phyloP scores from a whole-genome alignment of 2,888 invertebrate genomes.

The Tuberolachnus salignus region DNA sequence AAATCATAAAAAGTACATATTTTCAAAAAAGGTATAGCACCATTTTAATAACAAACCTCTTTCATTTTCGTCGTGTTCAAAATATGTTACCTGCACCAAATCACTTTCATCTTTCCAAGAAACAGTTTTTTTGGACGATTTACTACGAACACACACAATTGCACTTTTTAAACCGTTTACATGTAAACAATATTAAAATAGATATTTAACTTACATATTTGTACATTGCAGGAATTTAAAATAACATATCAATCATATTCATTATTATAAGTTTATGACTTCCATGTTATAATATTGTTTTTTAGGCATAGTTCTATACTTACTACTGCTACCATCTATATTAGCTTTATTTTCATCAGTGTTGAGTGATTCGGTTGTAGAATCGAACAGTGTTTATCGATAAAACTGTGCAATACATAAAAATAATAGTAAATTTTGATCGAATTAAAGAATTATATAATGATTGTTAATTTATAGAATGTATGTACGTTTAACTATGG shows the following conservation, averaged over 20 bases:
- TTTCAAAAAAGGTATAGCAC: too few relatives aligned
- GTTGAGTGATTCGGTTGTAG: conserved; percentile 31
- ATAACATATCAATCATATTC: conserved; percentile 3
- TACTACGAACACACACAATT: conserved; percentile 59
- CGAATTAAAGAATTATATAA: not conserved
- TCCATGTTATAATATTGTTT: not conserved
- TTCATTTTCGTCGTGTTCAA: conserved; percentile 95
- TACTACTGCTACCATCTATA: not conserved
- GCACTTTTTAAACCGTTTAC: conserved; percentile 58
- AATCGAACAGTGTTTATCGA: conserved; percentile 48
- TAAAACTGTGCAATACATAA: conserved; percentile 33
- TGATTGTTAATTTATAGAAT: too few relatives aligned
- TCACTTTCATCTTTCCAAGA: conserved; percentile 82
- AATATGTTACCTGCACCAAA: conserved; percentile 83
- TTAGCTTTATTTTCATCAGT: conserved; percentile 44
- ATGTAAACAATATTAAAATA: conserved; percentile 27
- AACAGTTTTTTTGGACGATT: conserved; percentile 81
- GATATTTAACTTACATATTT: too few relatives aligned
- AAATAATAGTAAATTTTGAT: not conserved
- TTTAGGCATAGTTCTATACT: not conserved
- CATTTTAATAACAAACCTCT: conserved; percentile 64
- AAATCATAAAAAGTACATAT: too few relatives aligned
- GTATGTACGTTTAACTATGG: conserved; percentile 32
- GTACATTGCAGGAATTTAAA: too few relatives aligned
- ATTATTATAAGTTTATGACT: too few relatives aligned